Evolutionary conservation across 2,113 vertebrate genomes (phyloP), one percentile per base, ranked within the genome.

Genomic region (Mystacornis crossleyi): DNA sequence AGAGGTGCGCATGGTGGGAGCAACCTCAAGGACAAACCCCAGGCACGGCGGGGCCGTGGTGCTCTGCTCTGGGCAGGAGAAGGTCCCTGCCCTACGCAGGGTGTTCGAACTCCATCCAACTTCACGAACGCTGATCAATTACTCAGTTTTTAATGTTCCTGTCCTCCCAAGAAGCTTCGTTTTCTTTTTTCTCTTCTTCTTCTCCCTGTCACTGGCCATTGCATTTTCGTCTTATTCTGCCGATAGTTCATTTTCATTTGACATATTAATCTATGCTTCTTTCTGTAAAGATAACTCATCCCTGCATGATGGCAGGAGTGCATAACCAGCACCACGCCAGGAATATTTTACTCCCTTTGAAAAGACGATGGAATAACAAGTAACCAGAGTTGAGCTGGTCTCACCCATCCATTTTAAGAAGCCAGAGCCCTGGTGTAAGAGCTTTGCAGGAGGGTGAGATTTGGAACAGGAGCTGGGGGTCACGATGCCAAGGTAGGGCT

Each of bases 181-280:
- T 91, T 81, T 86, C 89, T 69, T 79, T 86, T 81, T 74, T 40
- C 87, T 78, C 67, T 65, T 70, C 55, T 75, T 91, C 83, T 80
- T 65, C 85, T 92, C 53, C 69, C 85, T 82, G 84, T 95, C 81
- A 18, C 53, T 4, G 91, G 70, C 91, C 79, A 42, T 77, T 47
- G 70, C 70, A 1, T 90, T 97, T 87, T 85, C 93, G 65, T 94
- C 93, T 95, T 38, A 26, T 58, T 90, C 94, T 96, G 91, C 81
- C 79, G 0, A 94, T 96, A 96, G 90, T 94, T 96, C 96, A 94
- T 94, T 96, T 95, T 94, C 91, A 94, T 96, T 85, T 94, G 94
- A 97, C 81, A 61, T 90, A 85, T 94, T 96, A 96, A 97, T 96
- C 95, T 85, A 45, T 91, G 93, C 87, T 86, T 57, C 84, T 82